Evolutionary conservation across 2,888 invertebrate genomes (phyloP), one percentile per base, ranked within the genome.

Genomic region (Autographa pulchrina): DNA sequence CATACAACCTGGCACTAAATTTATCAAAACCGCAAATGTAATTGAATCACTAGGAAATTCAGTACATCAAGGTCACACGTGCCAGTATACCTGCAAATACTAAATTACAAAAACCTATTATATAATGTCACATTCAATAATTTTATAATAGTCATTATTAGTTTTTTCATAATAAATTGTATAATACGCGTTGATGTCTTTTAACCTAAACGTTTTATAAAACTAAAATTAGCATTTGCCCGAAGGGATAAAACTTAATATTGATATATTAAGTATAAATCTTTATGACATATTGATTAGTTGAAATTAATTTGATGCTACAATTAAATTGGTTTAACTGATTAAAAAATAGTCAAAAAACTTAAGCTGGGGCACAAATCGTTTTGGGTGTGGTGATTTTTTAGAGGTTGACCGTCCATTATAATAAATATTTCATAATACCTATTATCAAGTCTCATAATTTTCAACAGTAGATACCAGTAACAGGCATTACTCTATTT

Each of bases 131-230:
- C 48, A 43, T 43, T 14, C 4, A 14, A 14, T 43, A 48, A 48
- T 48, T 48, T 48, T n/a, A 48, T 48, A 48, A n/a, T 48, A 48
- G n/a, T 16, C 7, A 0, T 7, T n/a, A n/a, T 1, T 4, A 48
- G 8, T 48, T n/a, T 48, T 48, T 48, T n/a, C n/a, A n/a, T 48
- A 48, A 48, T 7, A n/a, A 48, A 48, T 54, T 62, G 52, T 16
- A 35, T 13, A 67, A 35, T 13, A 68, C 71, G 82, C 84, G 85
- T 86, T 86, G 73, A 83, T 81, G 75, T 86, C 78, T 83, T 85
- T 86, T 82, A 52, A 61, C 0, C 59, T 16, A 11, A 25, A 58
- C 4, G 14, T 9, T 66, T 70, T 68, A 62, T 65, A 4, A 32
- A 18, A 32, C 32, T 52, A 18, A 32, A 2, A 20, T 56, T 13